These are phyloP conservation scores for Liasis olivaceus DNA, from an alignment of 2,797 vertebrate species.

Conservation along the genomic window DNA sequence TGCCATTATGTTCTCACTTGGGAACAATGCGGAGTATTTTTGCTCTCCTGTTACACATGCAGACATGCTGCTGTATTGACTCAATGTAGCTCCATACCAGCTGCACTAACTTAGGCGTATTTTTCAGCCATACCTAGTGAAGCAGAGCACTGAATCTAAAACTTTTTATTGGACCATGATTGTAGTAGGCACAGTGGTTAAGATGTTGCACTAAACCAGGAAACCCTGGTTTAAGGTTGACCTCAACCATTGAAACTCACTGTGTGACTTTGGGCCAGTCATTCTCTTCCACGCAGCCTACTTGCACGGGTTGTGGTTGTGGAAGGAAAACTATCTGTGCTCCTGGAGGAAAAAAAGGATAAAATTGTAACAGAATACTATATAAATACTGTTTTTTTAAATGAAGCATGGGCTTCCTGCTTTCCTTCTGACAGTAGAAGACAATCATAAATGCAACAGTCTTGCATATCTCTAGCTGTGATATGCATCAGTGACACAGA, in stretches of 20 bases:
- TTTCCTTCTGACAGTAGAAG: not conserved
- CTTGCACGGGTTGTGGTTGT: not conserved
- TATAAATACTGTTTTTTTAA: not conserved
- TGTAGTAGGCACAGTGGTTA: not conserved
- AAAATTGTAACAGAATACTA: not conserved
- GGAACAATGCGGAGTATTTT: not conserved
- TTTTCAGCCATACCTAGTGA: not conserved
- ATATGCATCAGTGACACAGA: not conserved
- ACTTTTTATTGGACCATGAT: not conserved
- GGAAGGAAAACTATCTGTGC: not conserved
- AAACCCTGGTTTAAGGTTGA: not conserved
- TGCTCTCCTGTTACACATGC: not conserved
- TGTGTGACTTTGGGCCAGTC: not conserved
- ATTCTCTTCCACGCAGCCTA: not conserved
- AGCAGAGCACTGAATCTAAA: not conserved
- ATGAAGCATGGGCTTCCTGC: not conserved
- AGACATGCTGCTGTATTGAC: not conserved
- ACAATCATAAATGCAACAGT: not conserved
- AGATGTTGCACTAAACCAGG: not conserved
- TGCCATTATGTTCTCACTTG: constrained; percentile 1
- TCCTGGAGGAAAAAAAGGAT: not conserved
- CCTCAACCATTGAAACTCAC: not conserved
- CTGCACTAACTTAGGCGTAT: not conserved
- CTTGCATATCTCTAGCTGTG: not conserved
- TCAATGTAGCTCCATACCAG: not conserved